Percentiles rank a stretch among this genome's conserved stretches.
Evolutionary conservation across 2,113 vertebrate genomes (phyloP).

Genomic region (Tyto alba): DNA sequence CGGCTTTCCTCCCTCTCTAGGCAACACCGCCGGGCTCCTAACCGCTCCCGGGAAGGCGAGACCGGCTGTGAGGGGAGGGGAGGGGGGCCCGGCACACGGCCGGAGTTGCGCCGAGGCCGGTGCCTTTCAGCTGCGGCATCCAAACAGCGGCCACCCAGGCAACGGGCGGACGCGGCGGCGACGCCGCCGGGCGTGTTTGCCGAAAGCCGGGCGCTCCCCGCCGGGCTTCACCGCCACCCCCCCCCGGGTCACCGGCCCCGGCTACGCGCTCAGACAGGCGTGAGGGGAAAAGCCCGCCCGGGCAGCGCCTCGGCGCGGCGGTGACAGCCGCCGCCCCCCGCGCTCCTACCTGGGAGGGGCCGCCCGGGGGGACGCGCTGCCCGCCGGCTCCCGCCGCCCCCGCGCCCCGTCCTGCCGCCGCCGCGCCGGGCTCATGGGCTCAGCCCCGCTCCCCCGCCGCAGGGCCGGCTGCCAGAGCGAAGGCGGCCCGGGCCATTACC

Average conservation of each 20-base stretch:
- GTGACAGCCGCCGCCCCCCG: slow-evolving; percentile 31
- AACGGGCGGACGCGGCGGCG: slow-evolving; percentile 6
- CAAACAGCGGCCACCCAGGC: neutral
- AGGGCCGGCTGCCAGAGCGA: neutral
- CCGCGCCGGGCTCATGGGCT: slow-evolving; percentile 24
- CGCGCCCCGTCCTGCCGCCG: neutral
- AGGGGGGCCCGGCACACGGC: neutral
- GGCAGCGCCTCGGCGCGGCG: neutral
- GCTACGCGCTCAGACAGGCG: too few relatives aligned
- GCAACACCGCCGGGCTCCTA: neutral
- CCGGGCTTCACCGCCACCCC: too few relatives aligned
- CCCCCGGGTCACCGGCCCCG: neutral
- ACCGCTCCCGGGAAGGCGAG: neutral
- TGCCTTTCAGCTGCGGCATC: neutral
- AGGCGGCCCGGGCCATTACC: slow-evolving; percentile 3
- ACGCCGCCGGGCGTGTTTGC: neutral
- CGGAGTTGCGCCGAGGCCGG: neutral
- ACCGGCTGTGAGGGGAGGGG: neutral
- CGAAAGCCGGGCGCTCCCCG: neutral
- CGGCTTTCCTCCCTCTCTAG: neutral
- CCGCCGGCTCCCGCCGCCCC: neutral
- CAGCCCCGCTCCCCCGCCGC: neutral
- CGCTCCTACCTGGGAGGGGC: slow-evolving; percentile 31
- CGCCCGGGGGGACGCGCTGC: slow-evolving; percentile 7
- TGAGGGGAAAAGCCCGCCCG: neutral